These are phyloP conservation scores for Pelusios castaneus DNA, from an alignment of 2,113 vertebrate genomes.

Conservation along the genomic window DNA sequence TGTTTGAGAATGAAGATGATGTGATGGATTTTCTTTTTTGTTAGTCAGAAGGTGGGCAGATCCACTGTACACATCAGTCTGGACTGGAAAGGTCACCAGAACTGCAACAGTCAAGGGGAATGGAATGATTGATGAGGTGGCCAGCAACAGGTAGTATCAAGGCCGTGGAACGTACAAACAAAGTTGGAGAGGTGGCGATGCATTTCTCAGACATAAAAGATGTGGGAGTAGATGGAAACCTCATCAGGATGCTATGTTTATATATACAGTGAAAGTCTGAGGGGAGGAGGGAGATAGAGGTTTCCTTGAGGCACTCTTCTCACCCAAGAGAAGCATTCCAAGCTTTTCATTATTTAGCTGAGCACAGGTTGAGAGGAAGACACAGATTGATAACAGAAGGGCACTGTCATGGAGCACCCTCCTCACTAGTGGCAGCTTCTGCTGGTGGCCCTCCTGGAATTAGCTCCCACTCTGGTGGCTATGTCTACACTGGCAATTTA, in stretches of 20 bases:
- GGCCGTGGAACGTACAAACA: neutral
- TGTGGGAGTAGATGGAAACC: neutral
- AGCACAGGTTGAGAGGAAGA: neutral
- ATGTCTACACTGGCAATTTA: no score
- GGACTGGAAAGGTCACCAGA: neutral
- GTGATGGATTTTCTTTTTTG: neutral
- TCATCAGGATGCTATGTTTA: neutral
- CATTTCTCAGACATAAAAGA: neutral
- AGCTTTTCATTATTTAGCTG: neutral
- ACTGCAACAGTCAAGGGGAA: neutral
- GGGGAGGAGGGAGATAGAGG: neutral
- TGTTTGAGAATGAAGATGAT: accelerated
- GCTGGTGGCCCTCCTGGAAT: neutral
- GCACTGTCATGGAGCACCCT: neutral
- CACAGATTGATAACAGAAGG: neutral
- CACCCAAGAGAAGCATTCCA: neutral
- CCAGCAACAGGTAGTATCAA: neutral
- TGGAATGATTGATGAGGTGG: accelerated
- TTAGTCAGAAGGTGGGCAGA: neutral
- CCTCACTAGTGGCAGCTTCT: neutral
- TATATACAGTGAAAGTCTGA: neutral
- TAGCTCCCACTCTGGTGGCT: no score
- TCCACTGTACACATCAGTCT: neutral
- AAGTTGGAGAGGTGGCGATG: neutral
- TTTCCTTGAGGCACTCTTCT: neutral